A percentile compares a stretch with the other conserved stretches of the same genome.
phyloP scores from a whole-genome alignment of 2,888 invertebrate genomes.

The Listrodromus nycthemerus region DNA sequence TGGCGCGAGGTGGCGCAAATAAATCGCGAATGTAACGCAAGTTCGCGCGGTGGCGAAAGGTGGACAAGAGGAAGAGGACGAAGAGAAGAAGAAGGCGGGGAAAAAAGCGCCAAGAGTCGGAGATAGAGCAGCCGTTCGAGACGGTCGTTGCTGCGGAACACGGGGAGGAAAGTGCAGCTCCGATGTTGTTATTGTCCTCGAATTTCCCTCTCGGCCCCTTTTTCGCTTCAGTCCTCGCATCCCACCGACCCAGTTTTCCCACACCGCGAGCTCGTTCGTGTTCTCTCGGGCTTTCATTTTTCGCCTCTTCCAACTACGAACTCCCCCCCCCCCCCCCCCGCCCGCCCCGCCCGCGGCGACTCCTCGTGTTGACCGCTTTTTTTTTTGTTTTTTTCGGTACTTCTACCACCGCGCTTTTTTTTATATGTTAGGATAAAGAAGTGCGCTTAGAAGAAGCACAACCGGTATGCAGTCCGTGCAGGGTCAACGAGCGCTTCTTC shows the following conservation, averaged over 20 bases:
- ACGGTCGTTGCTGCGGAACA: slow-evolving; percentile 41
- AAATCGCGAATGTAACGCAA: slow-evolving; percentile 67
- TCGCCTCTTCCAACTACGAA: slow-evolving; percentile 24
- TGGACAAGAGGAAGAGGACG: slow-evolving; percentile 41
- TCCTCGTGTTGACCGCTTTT: slow-evolving; percentile 48
- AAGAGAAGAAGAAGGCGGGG: slow-evolving; percentile 41
- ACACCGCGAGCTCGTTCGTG: slow-evolving; percentile 30
- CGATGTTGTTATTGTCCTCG: slow-evolving; percentile 62
- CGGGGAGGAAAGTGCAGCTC: slow-evolving; percentile 19
- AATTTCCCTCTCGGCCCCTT: slow-evolving; percentile 63
- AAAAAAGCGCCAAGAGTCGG: slow-evolving; percentile 63
- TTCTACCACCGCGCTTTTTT: too few species aligned
- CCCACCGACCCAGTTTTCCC: slow-evolving; percentile 62
- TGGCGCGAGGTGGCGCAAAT: slow-evolving; percentile 53
- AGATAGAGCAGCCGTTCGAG: slow-evolving; percentile 66
- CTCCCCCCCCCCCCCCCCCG: too few species aligned
- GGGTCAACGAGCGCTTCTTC: slow-evolving; percentile 17
- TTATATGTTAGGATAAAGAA: not conserved
- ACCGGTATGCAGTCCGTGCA: slow-evolving; percentile 8
- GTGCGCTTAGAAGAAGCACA: slow-evolving; percentile 3
- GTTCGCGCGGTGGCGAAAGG: slow-evolving; percentile 43
- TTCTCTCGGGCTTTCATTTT: slow-evolving; percentile 61
- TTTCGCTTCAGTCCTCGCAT: slow-evolving; percentile 48
- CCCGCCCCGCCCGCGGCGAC: too few species aligned
- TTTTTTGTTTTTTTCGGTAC: slow-evolving; percentile 32